phyloP scores from a whole-genome alignment of 2,113 vertebrate genomes.

The Melierax canorus region DNA sequence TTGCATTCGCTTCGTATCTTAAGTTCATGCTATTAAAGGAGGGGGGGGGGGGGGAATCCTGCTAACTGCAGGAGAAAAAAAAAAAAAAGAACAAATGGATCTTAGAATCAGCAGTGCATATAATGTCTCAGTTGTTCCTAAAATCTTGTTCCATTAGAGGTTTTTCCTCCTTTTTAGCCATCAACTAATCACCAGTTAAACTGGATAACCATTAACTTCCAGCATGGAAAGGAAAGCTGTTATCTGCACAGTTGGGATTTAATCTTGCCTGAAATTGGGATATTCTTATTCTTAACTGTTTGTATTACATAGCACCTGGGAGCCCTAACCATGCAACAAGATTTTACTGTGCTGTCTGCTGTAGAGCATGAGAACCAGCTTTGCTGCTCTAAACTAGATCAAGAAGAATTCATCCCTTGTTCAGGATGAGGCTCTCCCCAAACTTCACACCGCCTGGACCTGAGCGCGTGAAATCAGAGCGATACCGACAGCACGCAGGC shows the following conservation, averaged over 20 bases:
- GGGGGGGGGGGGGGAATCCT: not conserved
- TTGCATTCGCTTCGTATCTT: not conserved
- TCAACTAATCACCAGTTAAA: not conserved
- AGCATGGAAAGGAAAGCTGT: not conserved
- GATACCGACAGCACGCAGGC: accelerated
- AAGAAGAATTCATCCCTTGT: not conserved
- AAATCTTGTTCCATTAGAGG: not conserved
- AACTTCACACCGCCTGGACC: not conserved
- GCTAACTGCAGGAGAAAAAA: not conserved
- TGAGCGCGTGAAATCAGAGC: not conserved
- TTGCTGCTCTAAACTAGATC: not conserved
- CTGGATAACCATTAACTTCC: not conserved
- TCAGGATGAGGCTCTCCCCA: not conserved
- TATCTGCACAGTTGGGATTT: not conserved
- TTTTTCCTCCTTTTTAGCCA: not conserved
- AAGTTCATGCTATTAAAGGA: not conserved
- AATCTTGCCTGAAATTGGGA: not conserved
- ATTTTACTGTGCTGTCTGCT: not conserved
- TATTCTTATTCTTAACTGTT: not conserved
- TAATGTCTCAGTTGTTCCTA: not conserved
- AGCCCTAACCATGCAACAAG: not conserved
- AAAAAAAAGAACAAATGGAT: not conserved
- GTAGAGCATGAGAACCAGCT: not conserved
- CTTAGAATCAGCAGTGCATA: not conserved
- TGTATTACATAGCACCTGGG: not conserved